Percentiles rank a stretch among this genome's conserved stretches.
Conservation (phyloP, 2,888 invertebrate genomes). For the Mesorhabditis belari region DNA sequence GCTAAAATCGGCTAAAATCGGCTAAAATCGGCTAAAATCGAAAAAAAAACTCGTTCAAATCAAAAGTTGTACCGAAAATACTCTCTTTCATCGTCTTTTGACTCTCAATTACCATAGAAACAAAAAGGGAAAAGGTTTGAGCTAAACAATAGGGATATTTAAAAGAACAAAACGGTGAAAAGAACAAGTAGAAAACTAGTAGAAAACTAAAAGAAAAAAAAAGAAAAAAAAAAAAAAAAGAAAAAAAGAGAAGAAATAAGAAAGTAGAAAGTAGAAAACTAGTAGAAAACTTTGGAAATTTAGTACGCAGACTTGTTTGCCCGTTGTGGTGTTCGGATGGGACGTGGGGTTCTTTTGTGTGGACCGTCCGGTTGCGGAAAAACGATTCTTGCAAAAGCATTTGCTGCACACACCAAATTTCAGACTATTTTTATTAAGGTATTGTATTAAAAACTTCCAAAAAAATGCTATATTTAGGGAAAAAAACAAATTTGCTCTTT, state of each 20-base stretch:
- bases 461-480: background rate
- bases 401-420: constrained; percentile 31
- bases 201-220: too few relatives aligned
- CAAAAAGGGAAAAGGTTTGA: background rate
- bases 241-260: too few relatives aligned
- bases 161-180: background rate
- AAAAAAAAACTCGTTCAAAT: too few relatives aligned
- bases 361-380: constrained; percentile 48
- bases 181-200: too few relatives aligned
- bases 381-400: constrained; percentile 40
- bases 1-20: too few relatives aligned
- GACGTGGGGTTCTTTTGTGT: constrained; percentile 43
- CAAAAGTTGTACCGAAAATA: too few relatives aligned
- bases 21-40: too few relatives aligned
- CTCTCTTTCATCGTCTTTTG: too few relatives aligned
- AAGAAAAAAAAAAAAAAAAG: constrained; percentile 33
- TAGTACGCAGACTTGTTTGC: constrained; percentile 40
- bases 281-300: background rate
- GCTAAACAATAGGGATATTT: background rate
- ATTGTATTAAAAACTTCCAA: background rate
- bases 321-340: constrained; percentile 33
- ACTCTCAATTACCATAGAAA: background rate
- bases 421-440: constrained; percentile 42
- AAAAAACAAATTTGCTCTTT: background rate
- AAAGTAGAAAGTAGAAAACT: too few relatives aligned